These are phyloP conservation scores for Sebastes fasciatus DNA, from an alignment of 2,113 vertebrate species.

Conservation along the genomic window DNA sequence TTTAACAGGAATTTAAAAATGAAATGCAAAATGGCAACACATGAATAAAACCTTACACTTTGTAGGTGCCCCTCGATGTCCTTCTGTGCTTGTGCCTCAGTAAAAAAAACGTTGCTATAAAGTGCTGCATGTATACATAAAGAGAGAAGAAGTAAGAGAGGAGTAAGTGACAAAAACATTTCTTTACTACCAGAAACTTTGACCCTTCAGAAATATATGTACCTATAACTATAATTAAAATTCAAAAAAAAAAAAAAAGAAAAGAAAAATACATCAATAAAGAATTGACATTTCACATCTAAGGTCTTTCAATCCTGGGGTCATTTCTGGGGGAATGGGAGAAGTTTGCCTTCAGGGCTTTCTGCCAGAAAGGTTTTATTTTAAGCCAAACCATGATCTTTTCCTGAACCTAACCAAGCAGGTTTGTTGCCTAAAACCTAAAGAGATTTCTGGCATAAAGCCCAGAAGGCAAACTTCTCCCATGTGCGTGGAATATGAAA, in stretches of 20 bases:
- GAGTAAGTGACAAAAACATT: constrained; percentile 7
- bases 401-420: neutral
- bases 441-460: neutral
- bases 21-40: constrained; percentile 7
- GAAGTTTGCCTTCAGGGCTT: neutral
- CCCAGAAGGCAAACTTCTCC: neutral
- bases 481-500: constrained; percentile 41
- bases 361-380: neutral
- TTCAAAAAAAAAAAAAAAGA: neutral
- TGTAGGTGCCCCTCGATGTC: neutral
- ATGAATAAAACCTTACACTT: constrained; percentile 24
- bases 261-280: constrained; percentile 40
- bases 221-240: constrained; percentile 48
- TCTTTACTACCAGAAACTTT: neutral
- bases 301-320: constrained; percentile 42
- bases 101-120: neutral
- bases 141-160: neutral
- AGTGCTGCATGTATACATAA: neutral
- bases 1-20: constrained; percentile 7
- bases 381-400: neutral
- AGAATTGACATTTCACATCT: constrained; percentile 51
- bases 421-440: neutral
- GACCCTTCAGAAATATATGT: neutral
- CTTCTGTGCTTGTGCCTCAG: neutral
- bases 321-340: constrained; percentile 32